Evolutionary conservation across 2,888 invertebrate species (phyloP).

Genomic region (Crocallis elinguaria): DNA sequence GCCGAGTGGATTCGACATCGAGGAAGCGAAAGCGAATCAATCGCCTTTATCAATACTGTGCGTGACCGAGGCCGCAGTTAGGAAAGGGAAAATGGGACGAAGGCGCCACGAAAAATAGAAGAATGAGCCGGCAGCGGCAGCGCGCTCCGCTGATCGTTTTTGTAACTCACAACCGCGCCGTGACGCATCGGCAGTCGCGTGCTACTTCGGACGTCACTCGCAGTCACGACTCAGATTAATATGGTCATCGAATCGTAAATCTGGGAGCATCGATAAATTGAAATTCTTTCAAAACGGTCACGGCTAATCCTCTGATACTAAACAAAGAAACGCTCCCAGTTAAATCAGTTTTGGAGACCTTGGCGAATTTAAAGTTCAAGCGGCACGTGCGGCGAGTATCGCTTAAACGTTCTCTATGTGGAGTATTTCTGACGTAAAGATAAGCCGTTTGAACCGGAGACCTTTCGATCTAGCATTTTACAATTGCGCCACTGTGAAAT

Average conservation of each 20-base stretch:
- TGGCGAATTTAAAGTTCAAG: constrained; percentile 52
- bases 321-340: constrained; percentile 39
- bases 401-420: constrained; percentile 60
- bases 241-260: constrained; percentile 57
- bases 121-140: constrained; percentile 66
- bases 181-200: constrained; percentile 64
- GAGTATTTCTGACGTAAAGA: constrained; percentile 71
- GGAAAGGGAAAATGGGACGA: constrained; percentile 79
- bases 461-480: constrained; percentile 80
- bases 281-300: constrained; percentile 34
- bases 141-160: constrained; percentile 62
- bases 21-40: constrained; percentile 83
- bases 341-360: constrained; percentile 46
- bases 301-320: constrained; percentile 29
- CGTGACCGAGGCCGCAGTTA: constrained; percentile 82
- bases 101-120: constrained; percentile 70
- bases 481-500: constrained; percentile 79
- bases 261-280: constrained; percentile 53
- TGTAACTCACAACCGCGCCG: constrained; percentile 52
- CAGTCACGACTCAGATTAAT: constrained; percentile 67
- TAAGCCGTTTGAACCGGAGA: constrained; percentile 75
- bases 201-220: constrained; percentile 58
- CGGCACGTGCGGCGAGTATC: constrained; percentile 63
- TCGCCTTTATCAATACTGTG: constrained; percentile 71
- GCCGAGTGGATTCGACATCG: constrained; percentile 38